phyloP scores from a whole-genome alignment of 2,113 vertebrate species.

The Chlorocebus sabaeus region DNA sequence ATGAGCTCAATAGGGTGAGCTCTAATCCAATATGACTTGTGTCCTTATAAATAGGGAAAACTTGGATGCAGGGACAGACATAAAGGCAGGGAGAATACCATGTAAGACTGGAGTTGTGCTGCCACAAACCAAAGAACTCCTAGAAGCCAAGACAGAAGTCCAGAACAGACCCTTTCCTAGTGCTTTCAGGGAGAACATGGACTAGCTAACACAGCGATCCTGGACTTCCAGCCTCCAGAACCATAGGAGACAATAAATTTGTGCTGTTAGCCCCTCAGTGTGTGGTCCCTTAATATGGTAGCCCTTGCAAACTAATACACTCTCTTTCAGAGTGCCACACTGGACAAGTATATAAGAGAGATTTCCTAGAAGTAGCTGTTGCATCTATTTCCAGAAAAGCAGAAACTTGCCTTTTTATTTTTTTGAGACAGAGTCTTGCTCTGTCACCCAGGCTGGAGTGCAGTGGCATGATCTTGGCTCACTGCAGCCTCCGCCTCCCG shows the following conservation, averaged over 20 bases:
- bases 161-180: neutral
- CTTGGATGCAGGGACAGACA: neutral
- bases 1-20: neutral
- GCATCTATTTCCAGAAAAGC: neutral
- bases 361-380: neutral
- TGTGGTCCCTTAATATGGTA: neutral
- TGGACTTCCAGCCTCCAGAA: neutral
- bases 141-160: neutral
- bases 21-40: neutral
- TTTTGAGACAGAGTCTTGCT: no score
- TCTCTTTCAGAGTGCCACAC: neutral
- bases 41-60: neutral
- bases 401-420: neutral
- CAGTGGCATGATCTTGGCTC: no score
- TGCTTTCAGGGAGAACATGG: neutral
- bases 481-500: no score
- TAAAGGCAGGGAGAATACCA: rapidly evolving
- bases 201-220: neutral
- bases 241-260: neutral
- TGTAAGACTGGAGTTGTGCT: neutral
- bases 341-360: neutral
- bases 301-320: neutral
- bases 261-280: neutral
- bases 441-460: no score
- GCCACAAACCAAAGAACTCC: neutral